These are phyloP conservation scores for Diplazon laetatorius DNA, from an alignment of 2,888 invertebrate genomes.

Conservation along the genomic window DNA sequence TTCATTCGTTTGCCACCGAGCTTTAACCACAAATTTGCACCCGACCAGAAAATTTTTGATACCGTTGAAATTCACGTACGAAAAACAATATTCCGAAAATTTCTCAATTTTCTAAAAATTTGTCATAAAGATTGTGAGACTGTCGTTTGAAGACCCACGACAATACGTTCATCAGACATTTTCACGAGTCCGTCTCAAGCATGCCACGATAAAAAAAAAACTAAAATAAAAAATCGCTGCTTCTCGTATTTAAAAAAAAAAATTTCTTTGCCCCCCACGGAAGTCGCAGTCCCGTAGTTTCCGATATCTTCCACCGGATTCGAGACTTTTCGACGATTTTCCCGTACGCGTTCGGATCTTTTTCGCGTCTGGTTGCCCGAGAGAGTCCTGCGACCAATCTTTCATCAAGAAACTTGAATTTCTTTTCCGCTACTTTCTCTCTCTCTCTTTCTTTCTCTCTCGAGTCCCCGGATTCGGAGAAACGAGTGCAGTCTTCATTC, in stretches of 20 bases:
- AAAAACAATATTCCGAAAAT: no score
- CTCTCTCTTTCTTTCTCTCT: no score
- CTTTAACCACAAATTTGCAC: no score
- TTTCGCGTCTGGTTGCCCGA: not conserved
- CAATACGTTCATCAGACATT: conserved; percentile 69
- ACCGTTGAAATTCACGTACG: no score
- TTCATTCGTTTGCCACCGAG: no score
- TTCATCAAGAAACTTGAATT: conserved; percentile 70
- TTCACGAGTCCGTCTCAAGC: conserved; percentile 20
- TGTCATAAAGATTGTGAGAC: not conserved
- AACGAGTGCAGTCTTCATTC: conserved; percentile 71
- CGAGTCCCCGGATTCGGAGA: conserved; percentile 44
- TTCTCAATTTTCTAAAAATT: no score
- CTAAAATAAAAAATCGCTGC: conserved; percentile 41
- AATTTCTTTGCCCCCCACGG: conserved; percentile 25
- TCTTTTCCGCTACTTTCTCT: conserved; percentile 66
- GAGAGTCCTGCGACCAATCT: conserved; percentile 28
- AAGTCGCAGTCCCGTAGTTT: conserved; percentile 15
- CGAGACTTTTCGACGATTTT: conserved; percentile 13
- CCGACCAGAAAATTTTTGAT: no score
- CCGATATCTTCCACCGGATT: conserved; percentile 10
- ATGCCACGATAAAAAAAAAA: no score
- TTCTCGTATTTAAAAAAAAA: no score
- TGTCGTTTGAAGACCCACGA: conserved; percentile 55
- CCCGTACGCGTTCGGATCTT: not conserved